These are phyloP conservation scores for Epinotia bilunana DNA, from an alignment of 2,888 invertebrate species.

Conservation along the genomic window DNA sequence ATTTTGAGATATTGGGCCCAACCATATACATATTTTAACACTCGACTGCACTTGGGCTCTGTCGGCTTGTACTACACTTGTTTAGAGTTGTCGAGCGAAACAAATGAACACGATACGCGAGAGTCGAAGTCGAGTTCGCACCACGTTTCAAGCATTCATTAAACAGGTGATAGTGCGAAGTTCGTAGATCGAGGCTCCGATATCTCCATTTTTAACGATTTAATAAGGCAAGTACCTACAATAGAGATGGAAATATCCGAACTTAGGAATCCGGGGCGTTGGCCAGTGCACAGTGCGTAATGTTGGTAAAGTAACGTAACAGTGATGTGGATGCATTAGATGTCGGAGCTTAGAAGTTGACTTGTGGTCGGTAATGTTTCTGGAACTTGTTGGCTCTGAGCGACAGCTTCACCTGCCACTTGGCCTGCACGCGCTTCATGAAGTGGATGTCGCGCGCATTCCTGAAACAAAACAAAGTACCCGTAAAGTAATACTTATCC, in stretches of 20 bases:
- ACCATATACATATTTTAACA: background rate
- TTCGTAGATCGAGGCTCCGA: background rate
- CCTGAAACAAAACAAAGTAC: slow-evolving; percentile 66
- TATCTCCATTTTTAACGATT: background rate
- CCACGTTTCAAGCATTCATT: background rate
- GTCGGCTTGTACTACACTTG: background rate
- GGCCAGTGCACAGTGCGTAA: background rate
- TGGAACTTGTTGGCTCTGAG: slow-evolving; percentile 92
- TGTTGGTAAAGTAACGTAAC: background rate
- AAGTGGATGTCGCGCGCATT: slow-evolving; percentile 93
- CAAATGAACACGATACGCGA: slow-evolving; percentile 2
- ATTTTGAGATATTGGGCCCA: background rate
- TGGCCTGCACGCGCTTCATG: slow-evolving; percentile 92
- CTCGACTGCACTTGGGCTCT: background rate
- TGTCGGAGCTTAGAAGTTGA: slow-evolving; percentile 86
- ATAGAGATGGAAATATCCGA: background rate
- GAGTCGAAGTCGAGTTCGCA: background rate
- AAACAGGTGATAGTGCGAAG: background rate
- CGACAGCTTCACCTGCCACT: slow-evolving; percentile 90
- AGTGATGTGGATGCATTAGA: slow-evolving; percentile 6
- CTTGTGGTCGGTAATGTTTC: slow-evolving; percentile 91
- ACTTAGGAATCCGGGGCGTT: background rate
- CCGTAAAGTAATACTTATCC: background rate
- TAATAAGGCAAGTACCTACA: no score
- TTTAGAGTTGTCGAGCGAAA: background rate